Evolutionary conservation across 2,113 vertebrate genomes (phyloP).

Genomic region (Plestiodon gilberti): DNA sequence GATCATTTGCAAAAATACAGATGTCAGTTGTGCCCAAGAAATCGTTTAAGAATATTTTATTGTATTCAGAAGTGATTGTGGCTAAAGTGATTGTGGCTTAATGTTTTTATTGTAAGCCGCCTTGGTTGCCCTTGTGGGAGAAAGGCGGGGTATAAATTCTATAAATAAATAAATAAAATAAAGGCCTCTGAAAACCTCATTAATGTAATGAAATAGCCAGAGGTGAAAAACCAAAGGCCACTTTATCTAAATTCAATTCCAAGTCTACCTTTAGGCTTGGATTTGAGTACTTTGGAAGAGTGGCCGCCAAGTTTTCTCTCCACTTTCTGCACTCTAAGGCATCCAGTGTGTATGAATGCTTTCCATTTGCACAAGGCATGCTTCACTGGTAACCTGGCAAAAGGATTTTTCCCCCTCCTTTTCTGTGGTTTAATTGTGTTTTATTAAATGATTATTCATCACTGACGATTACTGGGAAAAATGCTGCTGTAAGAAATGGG

Average conservation of each 20-base stretch:
- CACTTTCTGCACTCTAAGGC: conserved; percentile 46
- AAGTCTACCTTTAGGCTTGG: conserved; percentile 32
- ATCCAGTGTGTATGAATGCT: conserved; percentile 50
- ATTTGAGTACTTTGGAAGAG: conserved; percentile 42
- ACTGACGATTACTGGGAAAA: conserved; percentile 50
- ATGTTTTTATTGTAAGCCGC: too few relatives aligned
- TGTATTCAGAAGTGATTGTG: not conserved
- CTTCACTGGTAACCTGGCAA: conserved; percentile 64
- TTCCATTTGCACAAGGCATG: conserved; percentile 56
- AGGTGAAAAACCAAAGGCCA: conserved; percentile 35
- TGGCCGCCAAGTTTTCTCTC: conserved; percentile 39
- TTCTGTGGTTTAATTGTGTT: conserved; percentile 64
- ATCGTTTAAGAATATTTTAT: not conserved
- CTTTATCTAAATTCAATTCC: conserved; percentile 31
- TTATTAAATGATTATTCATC: conserved; percentile 67
- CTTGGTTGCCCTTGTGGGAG: too few relatives aligned
- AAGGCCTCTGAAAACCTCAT: conserved; percentile 18
- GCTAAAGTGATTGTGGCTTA: too few relatives aligned
- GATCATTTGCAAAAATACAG: too few relatives aligned
- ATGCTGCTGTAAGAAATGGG: conserved; percentile 59
- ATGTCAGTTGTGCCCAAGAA: not conserved
- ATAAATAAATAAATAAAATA: too few relatives aligned
- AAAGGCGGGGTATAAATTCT: too few relatives aligned
- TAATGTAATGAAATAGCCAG: conserved; percentile 54
- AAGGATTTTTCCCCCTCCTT: conserved; percentile 43